Base-by-base conservation (phyloP, 2,888 invertebrate species). In the Hypsopygia costalis region DNA sequence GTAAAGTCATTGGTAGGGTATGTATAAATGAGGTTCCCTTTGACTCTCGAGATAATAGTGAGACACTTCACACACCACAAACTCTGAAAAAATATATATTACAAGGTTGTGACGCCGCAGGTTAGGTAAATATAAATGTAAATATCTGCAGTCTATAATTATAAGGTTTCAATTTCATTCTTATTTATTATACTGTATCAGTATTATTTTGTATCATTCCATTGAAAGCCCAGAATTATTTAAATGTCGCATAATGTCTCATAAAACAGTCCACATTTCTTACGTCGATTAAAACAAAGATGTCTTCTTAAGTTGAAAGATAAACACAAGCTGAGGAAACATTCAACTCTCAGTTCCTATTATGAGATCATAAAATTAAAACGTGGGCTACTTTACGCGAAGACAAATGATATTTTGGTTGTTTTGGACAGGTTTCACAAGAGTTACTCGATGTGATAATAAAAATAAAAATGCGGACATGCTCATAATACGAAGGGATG, bases 361-460 rank as follows among this genome's bases (percentile, higher is more conserved):
- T 44, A 48, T 44, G 37, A 41, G 40, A 33, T 34, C 20, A 44
- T 50, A 49, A 52, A 52, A 52, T 47, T 48, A 51, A 52, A 49
- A 46, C 43, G 45, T 47, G 42, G 43, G 40, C 41, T 44, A 43
- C 45, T 48, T 49, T 50, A 50, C 46, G 43, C 25, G 20, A 44
- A 44, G 40, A 52, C 44, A 49, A 46, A 52, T 44, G 47, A 46
- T 53, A 43, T 45, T 47, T 47, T 47, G 41, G 44, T 44, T 27
- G 31, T 31, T 49, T 40, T 41, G 30, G 53, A 52, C 55, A 51
- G 40, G 43, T 54, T 51, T 51, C 48, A 48, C 49, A 47, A 54
- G 50, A 44, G 45, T 49, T 52, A 43, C 47, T 48, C 50, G 46
- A 49, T 50, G 49, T 34, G 34, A 41, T 34, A 41, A 41, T 55